Conservation (phyloP, 2,113 vertebrate genomes). For the Rissa tridactyla region DNA sequence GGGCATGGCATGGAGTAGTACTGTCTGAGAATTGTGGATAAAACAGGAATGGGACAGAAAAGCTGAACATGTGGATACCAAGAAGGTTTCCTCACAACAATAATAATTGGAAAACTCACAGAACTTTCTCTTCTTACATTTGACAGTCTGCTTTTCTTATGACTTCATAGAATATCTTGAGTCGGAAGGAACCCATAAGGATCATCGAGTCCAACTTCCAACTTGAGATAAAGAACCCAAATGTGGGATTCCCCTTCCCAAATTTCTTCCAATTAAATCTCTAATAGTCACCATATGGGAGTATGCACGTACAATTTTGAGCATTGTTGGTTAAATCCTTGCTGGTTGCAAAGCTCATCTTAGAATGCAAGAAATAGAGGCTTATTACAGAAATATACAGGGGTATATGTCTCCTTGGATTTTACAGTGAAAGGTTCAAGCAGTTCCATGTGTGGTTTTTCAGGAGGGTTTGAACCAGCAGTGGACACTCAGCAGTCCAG, state of each 20-base stretch:
- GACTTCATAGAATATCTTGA: neutral
- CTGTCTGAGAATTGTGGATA: conserved; percentile 46
- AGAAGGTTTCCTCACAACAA: conserved; percentile 21
- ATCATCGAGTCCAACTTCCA: neutral
- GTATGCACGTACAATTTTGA: neutral
- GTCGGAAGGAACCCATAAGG: neutral
- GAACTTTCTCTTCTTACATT: neutral
- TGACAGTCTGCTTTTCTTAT: conserved; percentile 28
- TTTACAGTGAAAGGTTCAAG: neutral
- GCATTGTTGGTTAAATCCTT: neutral
- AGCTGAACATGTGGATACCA: neutral
- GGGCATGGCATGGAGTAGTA: conserved; percentile 2
- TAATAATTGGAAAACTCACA: neutral
- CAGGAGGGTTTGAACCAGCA: neutral
- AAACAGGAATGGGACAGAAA: conserved; percentile 44
- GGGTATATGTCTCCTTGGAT: neutral
- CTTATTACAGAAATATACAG: neutral
- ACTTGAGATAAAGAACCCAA: neutral
- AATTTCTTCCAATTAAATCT: neutral
- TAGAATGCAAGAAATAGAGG: neutral
- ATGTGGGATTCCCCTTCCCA: neutral
- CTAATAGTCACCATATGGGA: neutral
- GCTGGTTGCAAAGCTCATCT: neutral
- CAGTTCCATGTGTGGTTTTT: neutral
- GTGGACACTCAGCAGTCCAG: neutral